Base-by-base conservation (phyloP, 2,113 vertebrate genomes). In the Poecilia latipinna region DNA sequence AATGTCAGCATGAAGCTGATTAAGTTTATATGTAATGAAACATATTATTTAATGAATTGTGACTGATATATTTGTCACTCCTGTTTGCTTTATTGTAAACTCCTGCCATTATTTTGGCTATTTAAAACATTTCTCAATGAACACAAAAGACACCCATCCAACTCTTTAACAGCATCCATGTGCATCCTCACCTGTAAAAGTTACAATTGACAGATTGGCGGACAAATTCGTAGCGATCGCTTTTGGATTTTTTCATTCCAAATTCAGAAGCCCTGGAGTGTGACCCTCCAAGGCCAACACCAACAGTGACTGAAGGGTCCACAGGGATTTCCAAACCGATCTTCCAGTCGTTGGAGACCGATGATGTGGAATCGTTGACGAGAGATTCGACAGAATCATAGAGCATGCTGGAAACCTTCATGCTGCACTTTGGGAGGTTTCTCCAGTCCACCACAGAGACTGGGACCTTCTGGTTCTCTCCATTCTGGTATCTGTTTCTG, bases 341-440 rank as follows among this genome's bases (percentile, higher is more conserved):
- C 64, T 65, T 66, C 95, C 95, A 96, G 80, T 92, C 12, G 0
- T 88, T 93, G 3, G 29, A 67, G 61, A 95, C 88, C 0, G 26
- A 78, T 0, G 86, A 70, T 2, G 90, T 87, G 0, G 85, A 83
- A 0, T 79, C 85, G 0, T 6, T 63, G 26, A 93, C 87, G 1
- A 94, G 78, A 0, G 19, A 37, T 64, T 93, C 92, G 0, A 70
- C 90, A 3, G 93, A 95, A 19, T 78, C 77, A 32, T 79, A 89
- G 1, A 88, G 0, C 0, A 1, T 29, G 66, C 74, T 83, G 79
- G 67, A 51, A 28, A 95, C 65, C 0, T 63, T 82, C 60, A 83
- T 13, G 26, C 15, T 72, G 70, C 85, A 89, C 10, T 77, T 37
- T 0, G 83, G 78, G 0, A 79, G 31, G 28, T 0, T 19, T 8